Evolutionary conservation across 2,888 invertebrate genomes (phyloP), one percentile per base, ranked within the genome.

Genomic region (Catotricha subobsoleta): DNA sequence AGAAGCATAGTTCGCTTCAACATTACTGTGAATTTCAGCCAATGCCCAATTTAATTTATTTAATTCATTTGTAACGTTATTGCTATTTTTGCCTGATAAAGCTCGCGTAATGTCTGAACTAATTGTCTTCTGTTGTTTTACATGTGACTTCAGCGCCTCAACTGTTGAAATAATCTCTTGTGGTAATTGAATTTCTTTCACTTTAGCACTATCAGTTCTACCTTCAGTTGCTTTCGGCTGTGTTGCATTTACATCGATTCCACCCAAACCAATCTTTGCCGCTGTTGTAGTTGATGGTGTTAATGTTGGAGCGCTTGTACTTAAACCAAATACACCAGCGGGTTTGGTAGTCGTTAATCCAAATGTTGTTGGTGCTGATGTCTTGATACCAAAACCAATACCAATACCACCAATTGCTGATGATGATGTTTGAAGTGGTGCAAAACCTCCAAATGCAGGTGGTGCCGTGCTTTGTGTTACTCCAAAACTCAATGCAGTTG

Each of bases 121-220:
- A 27, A 80, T 66, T 0, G 71, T 67, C 59, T 90, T 90, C 56
- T 90, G 87, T 43, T 80, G 78, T 63, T 88, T 88, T 0, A 90
- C 80, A 58, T 81, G 79, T 43, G 74, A 74, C 66, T 87, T 86
- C 54, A 90, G 80, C 2, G 71, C 66, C 43, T 87, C 83, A 20
- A 90, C 80, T 0, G 79, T 76, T 48, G 77, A 74, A 19, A 71
- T 65, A 39, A 90, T 73, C 62, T 83, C 81, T 51, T 79, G 79
- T 1, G 87, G 87, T 43, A 90, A 56, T 48, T 58, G 58, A 0
- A 57, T 59, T 40, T 63, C 62, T 48, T 61, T 63, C 1, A 60
- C 57, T 49, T 58, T 59, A 1, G 57, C 49, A 5, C 54, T 56
- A 40, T 63, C 62, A 34, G 56, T 57, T 44, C 60, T 59, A 2